Base-by-base conservation (phyloP, 2,113 vertebrate genomes). In the Rhinoptilus africanus region DNA sequence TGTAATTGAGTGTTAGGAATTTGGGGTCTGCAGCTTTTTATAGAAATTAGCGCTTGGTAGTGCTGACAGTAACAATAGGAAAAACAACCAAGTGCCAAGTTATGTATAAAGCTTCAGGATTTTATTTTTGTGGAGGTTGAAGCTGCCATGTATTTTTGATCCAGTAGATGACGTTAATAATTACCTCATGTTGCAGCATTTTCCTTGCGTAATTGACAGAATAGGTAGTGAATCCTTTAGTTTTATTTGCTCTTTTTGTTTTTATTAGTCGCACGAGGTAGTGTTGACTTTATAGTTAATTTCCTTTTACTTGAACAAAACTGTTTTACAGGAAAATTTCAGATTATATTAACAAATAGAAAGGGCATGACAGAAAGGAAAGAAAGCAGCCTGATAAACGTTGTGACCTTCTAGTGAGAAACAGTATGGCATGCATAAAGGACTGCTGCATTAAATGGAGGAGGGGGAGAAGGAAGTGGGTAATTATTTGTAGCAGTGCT, bases 401-500 rank as follows among this genome's bases (percentile, higher is more conserved):
- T 92, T 95, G 95, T 95, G 96, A 94, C 92, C 95, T 97, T 96
- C 95, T 84, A 91, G 93, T 82, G 85, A 93, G 90, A 88, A 97
- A 96, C 79, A 87, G 92, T 91, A 85, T 54, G 85, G 95, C 89
- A 75, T 92, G 94, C 94, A 97, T 98, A 97, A 96, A 98, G 94
- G 92, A 92, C 74, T 54, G 97, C 96, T 97, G 96, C 96, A 96
- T 96, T 96, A 97, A 97, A 96, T 94, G 97, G 95, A 95, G 80
- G 96, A 97, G 92, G 81, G 96, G 84, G 91, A 96, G 95, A 97
- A 96, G 96, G 97, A 98, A 98, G 97, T 97, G 89, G 97, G 96
- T 98, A 98, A 99, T 99, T 98, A 98, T 98, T 98, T 97, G 97
- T 97, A 98, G 98, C 97, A 97, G 97, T 98, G 98, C 97, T 97